Conservation (phyloP, 92 coral and sea anemone species). For the Zoanthus solanderi region DNA sequence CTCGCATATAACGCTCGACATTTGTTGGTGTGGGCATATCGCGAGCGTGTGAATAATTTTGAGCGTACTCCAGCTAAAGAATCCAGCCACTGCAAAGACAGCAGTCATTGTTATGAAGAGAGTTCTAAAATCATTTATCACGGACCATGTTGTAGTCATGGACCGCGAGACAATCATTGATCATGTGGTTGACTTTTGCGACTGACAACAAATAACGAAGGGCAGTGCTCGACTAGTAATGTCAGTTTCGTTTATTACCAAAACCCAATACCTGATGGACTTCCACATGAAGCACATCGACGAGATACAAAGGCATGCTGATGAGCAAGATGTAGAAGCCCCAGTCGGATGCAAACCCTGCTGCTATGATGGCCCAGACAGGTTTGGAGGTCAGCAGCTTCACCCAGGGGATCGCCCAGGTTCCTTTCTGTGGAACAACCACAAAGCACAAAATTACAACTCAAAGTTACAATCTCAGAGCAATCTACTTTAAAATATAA, state of each 20-base stretch:
- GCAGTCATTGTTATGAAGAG: too few relatives aligned
- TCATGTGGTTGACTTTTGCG: too few relatives aligned
- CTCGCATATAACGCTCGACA: too few relatives aligned
- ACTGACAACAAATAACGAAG: too few relatives aligned
- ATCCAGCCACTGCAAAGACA: too few relatives aligned
- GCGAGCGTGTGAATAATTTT: too few relatives aligned
- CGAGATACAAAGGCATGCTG: slow-evolving; percentile 86
- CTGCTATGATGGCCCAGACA: slow-evolving; percentile 90
- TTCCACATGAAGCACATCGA: slow-evolving; percentile 86
- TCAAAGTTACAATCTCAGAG: not conserved
- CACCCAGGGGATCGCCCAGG: slow-evolving; percentile 77
- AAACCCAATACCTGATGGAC: slow-evolving; percentile 72
- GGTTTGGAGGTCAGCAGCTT: slow-evolving; percentile 76
- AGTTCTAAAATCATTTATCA: not conserved
- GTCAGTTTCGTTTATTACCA: not conserved
- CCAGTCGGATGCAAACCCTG: slow-evolving; percentile 95
- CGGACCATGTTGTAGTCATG: too few relatives aligned
- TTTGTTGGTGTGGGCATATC: too few relatives aligned
- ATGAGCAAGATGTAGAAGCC: slow-evolving; percentile 92
- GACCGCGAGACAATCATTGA: too few relatives aligned
- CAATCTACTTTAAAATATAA: too few relatives aligned
- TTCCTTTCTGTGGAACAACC: slow-evolving; percentile 66
- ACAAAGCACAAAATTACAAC: not conserved
- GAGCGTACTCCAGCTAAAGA: too few relatives aligned
- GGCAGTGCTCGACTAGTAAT: too few relatives aligned